A percentile compares a stretch with the other conserved stretches of the same genome.
Conservation (phyloP, 92 coral and sea anemone species). For the Diadumene lineata region DNA sequence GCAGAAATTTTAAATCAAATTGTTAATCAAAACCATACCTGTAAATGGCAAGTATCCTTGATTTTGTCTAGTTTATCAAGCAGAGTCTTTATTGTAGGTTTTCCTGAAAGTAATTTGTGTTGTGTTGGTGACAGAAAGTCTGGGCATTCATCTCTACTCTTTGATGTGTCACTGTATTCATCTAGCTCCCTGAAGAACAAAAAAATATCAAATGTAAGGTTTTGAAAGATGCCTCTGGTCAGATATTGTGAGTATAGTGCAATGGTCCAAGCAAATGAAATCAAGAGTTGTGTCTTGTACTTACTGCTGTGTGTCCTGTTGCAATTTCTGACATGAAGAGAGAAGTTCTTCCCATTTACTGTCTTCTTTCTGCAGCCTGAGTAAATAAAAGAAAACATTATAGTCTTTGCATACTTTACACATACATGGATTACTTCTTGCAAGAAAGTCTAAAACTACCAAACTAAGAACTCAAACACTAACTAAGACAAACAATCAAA, state of each 20-base stretch:
- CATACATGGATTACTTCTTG: too few species aligned
- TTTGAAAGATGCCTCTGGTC: too few species aligned
- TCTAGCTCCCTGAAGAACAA: slow-evolving; percentile 31
- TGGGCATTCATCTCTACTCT: slow-evolving; percentile 55
- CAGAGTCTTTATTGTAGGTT: slow-evolving; percentile 64
- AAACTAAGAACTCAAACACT: too few species aligned
- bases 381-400: too few species aligned
- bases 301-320: slow-evolving; percentile 54
- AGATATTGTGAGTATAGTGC: too few species aligned
- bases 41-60: slow-evolving; percentile 38
- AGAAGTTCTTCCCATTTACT: slow-evolving; percentile 79
- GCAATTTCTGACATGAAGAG: slow-evolving; percentile 49
- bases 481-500: too few species aligned
- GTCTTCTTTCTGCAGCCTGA: slow-evolving; percentile 50
- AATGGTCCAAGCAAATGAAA: too few species aligned
- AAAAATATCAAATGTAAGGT: too few species aligned
- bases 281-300: slow-evolving; percentile 4
- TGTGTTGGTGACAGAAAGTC: slow-evolving; percentile 83
- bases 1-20: too few species aligned
- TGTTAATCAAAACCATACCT: too few species aligned
- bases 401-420: too few species aligned
- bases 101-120: slow-evolving; percentile 79
- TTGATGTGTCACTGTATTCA: slow-evolving; percentile 21
- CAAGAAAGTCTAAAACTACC: too few species aligned
- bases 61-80: slow-evolving; percentile 45